Evolutionary conservation across 2,113 vertebrate genomes (phyloP).

Genomic region (Daboia siamensis): DNA sequence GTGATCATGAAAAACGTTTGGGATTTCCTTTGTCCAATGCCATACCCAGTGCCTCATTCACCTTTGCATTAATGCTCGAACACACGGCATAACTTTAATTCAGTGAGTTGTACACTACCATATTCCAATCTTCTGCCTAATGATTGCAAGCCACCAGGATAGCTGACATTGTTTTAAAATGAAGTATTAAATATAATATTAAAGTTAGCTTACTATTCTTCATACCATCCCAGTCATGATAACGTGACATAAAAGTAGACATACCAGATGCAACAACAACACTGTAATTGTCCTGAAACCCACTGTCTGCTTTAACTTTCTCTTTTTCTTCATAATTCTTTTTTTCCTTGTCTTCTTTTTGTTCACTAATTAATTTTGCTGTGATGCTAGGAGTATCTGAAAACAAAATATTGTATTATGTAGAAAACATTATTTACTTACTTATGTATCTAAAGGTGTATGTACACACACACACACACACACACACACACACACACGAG

Average conservation of each 20-base stretch:
- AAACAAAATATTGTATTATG: constrained; percentile 33
- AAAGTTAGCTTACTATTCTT: not conserved
- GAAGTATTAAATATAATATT: not conserved
- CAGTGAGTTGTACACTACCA: not conserved
- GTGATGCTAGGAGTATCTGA: constrained; percentile 98
- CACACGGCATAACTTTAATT: not conserved
- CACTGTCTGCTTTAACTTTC: constrained; percentile 96
- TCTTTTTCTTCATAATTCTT: constrained; percentile 99
- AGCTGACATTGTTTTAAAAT: not conserved
- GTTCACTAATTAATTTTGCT: constrained; percentile 96
- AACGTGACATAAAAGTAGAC: constrained; percentile 9
- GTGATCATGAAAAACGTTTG: not conserved
- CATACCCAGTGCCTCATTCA: not conserved
- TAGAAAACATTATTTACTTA: constrained; percentile 2
- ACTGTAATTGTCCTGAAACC: constrained; percentile 98
- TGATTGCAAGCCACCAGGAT: not conserved
- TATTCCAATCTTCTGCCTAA: not conserved
- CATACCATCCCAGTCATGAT: not conserved
- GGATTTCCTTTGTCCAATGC: not conserved
- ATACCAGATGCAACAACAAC: constrained; percentile 98
- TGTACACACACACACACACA: too few species aligned
- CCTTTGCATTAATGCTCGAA: not conserved
- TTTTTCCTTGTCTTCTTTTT: constrained; percentile 99
- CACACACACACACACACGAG: not conserved
- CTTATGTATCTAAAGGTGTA: not conserved